Evolutionary conservation across 2,888 invertebrate species (phyloP), one percentile per base, ranked within the genome.

Genomic region (Perizoma affinitatum): DNA sequence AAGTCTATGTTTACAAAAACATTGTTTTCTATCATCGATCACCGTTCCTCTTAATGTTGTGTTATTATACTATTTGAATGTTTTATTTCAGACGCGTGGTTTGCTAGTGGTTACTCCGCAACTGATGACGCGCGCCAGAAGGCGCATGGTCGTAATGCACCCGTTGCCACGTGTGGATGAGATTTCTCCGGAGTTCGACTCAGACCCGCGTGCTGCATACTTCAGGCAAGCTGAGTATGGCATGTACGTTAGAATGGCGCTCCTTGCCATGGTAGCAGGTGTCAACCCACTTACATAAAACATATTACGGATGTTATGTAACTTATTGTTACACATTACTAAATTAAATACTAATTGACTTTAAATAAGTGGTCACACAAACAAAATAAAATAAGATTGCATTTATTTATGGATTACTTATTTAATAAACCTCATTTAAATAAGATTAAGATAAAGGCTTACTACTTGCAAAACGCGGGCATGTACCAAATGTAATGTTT

Each of bases 171-270:
- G 99, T 46, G 95, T 98, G 0, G 96, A 96, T 79, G 99, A 99
- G 91, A 99, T 99, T 72, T 98, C 98, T 71, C 94, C 96, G 0
- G 97, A 98, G 71, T 97, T 99, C 74, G 99, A 99, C 89, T 95
- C 95, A 0, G 99, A 99, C 89, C 98, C 98, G 0, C 93, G 99
- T 52, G 99, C 99, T 0, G 99, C 99, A 0, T 99, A 99, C 89
- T 99, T 99, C 94, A 94, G 99, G 22, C 99, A 99, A 90, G 98
- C 98, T 0, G 98, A 99, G 84, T 97, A 97, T 80, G 99, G 99
- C 66, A 97, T 99, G 96, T 99, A 97, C 80, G 97, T 99, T 11
- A 94, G 99, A 54, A 99, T 99, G 99, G 99, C 99, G 0, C 91
- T 99, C 2, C 92, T 99, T 11, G 96, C 98, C 0, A 96, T 98